A percentile compares a stretch with the other conserved stretches of the same genome.
phyloP scores from a whole-genome alignment of 2,113 vertebrate species.

The Origma solitaria region DNA sequence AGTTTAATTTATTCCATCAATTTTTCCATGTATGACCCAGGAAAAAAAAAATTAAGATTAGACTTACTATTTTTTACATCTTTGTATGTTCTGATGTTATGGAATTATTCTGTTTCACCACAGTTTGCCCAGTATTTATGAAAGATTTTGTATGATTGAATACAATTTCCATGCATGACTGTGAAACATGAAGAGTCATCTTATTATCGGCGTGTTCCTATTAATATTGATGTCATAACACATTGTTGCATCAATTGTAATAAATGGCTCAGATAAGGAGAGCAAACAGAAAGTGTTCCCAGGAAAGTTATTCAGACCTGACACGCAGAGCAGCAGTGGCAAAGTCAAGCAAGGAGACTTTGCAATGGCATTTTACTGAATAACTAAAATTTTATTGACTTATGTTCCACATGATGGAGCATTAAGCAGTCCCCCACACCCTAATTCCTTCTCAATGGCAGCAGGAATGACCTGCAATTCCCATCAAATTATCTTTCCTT shows the following conservation, averaged over 20 bases:
- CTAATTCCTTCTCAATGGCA: background rate
- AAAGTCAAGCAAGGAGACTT: conserved; percentile 53
- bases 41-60: background rate
- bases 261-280: background rate
- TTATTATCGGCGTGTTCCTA: background rate
- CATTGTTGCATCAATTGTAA: background rate
- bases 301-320: background rate
- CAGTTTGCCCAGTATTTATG: background rate
- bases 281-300: conserved; percentile 19
- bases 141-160: background rate
- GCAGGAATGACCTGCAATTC: conserved; percentile 20
- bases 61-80: background rate
- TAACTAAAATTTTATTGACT: conserved; percentile 50
- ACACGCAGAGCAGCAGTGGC: background rate
- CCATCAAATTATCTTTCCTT: conserved; percentile 23
- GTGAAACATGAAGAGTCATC: background rate
- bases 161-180: background rate
- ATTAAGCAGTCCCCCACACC: conserved; percentile 15
- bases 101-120: background rate
- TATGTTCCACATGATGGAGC: background rate
- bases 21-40: background rate
- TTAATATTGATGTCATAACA: conserved; percentile 27
- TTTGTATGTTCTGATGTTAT: background rate
- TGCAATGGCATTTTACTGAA: background rate
- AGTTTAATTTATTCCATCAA: background rate